Conservation (phyloP, 2,113 vertebrate species). For the Hyaena hyaena region DNA sequence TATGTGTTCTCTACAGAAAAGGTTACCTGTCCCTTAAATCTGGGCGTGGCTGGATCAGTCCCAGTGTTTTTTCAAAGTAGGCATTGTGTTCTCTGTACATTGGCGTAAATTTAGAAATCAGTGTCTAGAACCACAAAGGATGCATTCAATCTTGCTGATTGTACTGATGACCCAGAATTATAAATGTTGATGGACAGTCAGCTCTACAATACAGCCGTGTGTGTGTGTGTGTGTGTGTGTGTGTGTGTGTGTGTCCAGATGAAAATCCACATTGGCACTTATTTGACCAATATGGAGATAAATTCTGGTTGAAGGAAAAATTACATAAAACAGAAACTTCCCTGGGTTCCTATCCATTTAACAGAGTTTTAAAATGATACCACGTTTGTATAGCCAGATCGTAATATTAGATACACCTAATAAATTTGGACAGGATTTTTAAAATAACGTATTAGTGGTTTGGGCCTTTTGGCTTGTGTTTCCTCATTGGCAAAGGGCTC, state of each 20-base stretch:
- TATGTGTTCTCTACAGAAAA: background rate
- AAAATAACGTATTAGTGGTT: background rate
- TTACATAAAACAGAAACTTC: background rate
- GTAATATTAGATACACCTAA: background rate
- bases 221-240: background rate
- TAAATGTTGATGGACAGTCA: background rate
- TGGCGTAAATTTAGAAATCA: background rate
- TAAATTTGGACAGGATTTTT: constrained; percentile 14
- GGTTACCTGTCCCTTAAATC: background rate
- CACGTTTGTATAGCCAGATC: background rate
- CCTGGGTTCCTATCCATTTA: background rate
- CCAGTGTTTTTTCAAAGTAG: background rate
- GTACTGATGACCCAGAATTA: background rate
- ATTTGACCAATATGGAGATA: background rate
- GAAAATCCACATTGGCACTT: background rate
- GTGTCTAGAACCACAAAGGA: constrained; percentile 13
- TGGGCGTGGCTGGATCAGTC: background rate
- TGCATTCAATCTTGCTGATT: background rate
- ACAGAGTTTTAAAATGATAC: background rate
- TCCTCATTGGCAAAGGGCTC: background rate
- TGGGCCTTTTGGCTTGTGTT: background rate
- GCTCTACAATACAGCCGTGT: background rate
- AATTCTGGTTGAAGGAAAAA: background rate
- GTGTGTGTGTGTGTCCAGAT: background rate
- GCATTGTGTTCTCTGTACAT: background rate